Conservation (phyloP, 2,888 invertebrate species). For the Tuta absoluta region DNA sequence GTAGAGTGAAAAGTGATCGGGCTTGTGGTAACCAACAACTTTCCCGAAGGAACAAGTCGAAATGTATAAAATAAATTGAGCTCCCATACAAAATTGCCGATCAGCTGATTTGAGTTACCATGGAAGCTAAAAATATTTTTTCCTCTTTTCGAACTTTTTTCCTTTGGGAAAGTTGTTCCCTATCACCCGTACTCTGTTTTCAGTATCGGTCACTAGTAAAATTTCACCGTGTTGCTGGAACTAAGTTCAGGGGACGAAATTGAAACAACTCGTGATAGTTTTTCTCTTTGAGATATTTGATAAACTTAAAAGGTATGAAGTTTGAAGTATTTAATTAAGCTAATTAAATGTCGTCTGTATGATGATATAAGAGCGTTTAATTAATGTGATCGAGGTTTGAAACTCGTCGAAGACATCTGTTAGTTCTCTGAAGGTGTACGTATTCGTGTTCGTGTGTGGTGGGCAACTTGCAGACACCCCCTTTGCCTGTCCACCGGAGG, state of each 20-base stretch:
- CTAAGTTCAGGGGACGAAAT: not conserved
- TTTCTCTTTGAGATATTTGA: not conserved
- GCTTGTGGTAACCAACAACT: too few relatives aligned
- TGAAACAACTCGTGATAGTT: not conserved
- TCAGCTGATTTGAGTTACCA: too few relatives aligned
- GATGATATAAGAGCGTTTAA: not conserved
- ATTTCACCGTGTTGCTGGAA: too few relatives aligned
- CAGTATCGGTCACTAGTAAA: too few relatives aligned
- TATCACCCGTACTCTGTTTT: too few relatives aligned
- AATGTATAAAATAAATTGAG: too few relatives aligned
- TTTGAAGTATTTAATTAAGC: not conserved
- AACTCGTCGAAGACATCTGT: slow-evolving; percentile 52
- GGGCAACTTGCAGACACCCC: slow-evolving; percentile 38
- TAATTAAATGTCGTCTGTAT: not conserved
- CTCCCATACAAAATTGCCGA: too few relatives aligned
- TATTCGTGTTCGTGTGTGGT: slow-evolving; percentile 33
- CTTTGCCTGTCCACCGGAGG: slow-evolving; percentile 42
- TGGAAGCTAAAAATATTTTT: too few relatives aligned
- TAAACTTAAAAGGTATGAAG: not conserved
- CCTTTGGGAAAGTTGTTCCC: too few relatives aligned
- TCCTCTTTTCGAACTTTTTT: too few relatives aligned
- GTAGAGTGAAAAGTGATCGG: not conserved
- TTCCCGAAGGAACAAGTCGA: too few relatives aligned
- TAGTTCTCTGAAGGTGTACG: slow-evolving; percentile 47
- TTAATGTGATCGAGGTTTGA: slow-evolving; percentile 23